These are phyloP conservation scores for Acanthoscelides obtectus DNA, from an alignment of 2,888 invertebrate genomes.

Conservation along the genomic window DNA sequence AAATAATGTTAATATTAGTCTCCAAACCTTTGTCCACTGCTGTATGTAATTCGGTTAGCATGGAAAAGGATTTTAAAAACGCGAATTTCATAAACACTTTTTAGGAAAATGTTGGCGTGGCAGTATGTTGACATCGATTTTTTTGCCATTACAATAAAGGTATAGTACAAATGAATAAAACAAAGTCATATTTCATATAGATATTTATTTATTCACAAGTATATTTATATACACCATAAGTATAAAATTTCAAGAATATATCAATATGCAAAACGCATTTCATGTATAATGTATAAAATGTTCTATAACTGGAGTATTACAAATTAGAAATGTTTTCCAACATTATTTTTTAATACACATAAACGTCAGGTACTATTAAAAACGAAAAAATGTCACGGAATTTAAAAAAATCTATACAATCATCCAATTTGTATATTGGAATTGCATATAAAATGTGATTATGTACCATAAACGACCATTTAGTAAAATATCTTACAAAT, in stretches of 20 bases:
- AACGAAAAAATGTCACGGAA: not conserved
- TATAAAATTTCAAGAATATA: not conserved
- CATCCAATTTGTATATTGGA: not conserved
- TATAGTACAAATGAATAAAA: too few relatives aligned
- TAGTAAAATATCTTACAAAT: constrained; percentile 12
- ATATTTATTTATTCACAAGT: not conserved
- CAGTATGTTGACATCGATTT: too few relatives aligned
- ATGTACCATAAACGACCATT: not conserved
- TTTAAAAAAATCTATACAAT: not conserved
- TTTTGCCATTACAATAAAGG: too few relatives aligned
- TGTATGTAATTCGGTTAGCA: too few relatives aligned
- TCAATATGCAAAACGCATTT: not conserved
- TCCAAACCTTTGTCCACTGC: too few relatives aligned
- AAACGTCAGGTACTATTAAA: not conserved
- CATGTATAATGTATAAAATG: not conserved
- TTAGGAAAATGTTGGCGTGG: too few relatives aligned
- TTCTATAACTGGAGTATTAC: not conserved
- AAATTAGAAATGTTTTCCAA: not conserved
- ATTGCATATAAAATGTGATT: not conserved
- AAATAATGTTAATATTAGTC: too few relatives aligned
- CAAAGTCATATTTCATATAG: not conserved
- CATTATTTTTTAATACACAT: not conserved
- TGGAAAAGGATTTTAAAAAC: too few relatives aligned
- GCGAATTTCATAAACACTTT: too few relatives aligned
- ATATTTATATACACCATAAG: not conserved